Conservation (phyloP, 1,140 invertebrate species). For the Halictus rubicundus region DNA sequence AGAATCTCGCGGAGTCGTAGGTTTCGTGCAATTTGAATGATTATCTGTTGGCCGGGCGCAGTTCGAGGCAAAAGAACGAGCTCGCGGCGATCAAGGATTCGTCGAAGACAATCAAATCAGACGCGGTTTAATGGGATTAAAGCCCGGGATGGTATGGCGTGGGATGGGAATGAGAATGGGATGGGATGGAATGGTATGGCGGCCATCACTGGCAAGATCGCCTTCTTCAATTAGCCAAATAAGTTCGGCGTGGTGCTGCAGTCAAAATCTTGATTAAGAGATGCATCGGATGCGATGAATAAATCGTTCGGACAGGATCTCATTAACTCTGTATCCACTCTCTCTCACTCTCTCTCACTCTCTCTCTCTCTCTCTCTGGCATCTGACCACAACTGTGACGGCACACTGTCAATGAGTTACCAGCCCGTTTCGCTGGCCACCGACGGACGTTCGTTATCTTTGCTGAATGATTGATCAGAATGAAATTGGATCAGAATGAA, state of each 20-base stretch:
- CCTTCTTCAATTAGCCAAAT: constrained; percentile 47
- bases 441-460: no score
- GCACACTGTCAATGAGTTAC: background rate
- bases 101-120: constrained; percentile 10
- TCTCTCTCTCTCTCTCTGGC: no score
- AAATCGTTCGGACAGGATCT: constrained; percentile 36
- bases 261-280: constrained; percentile 39
- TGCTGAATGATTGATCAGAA: no score
- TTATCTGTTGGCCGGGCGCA: no score
- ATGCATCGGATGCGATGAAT: constrained; percentile 27
- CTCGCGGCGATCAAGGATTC: no score
- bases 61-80: no score
- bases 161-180: no score
- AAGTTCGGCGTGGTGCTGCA: constrained; percentile 24
- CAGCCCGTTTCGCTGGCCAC: no score
- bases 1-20: no score
- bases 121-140: constrained; percentile 17
- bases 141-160: background rate
- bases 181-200: constrained; percentile 1
- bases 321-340: constrained; percentile 37
- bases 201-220: background rate
- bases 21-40: no score
- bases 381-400: constrained; percentile 35
- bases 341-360: background rate
- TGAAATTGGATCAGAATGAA: no score